A percentile compares a stretch with the other conserved stretches of the same genome.
Evolutionary conservation across 2,113 vertebrate genomes (phyloP).

Genomic region (Gambusia holbrooki): DNA sequence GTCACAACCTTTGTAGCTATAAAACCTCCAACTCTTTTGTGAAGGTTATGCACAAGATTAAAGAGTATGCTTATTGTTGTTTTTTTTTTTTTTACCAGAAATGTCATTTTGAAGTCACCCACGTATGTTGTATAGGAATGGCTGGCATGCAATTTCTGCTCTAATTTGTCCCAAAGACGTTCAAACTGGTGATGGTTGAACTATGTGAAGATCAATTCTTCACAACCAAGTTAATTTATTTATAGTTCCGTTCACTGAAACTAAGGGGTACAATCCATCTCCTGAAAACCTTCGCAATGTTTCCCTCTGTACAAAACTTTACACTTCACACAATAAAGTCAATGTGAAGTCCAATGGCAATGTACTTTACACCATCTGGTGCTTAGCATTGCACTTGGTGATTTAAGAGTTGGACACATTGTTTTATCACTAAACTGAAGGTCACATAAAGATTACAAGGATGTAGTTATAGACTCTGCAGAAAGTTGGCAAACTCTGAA

Average conservation of each 20-base stretch:
- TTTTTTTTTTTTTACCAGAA: too few species aligned
- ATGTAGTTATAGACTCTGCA: neutral
- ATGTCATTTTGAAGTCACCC: too few species aligned
- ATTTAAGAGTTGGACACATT: neutral
- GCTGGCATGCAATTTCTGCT: neutral
- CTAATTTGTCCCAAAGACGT: too few species aligned
- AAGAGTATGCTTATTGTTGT: too few species aligned
- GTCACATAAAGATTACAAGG: neutral
- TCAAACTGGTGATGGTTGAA: too few species aligned
- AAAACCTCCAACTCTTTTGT: too few species aligned
- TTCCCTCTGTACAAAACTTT: neutral
- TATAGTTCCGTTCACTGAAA: neutral
- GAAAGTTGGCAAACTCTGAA: neutral
- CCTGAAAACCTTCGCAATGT: neutral
- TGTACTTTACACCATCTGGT: too few species aligned
- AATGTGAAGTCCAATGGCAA: too few species aligned
- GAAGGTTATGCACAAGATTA: too few species aligned
- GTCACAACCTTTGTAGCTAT: too few species aligned
- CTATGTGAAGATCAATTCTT: neutral
- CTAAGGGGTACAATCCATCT: neutral
- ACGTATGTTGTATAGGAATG: too few species aligned
- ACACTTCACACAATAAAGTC: neutral
- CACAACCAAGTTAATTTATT: neutral
- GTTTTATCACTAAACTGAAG: conserved; percentile 7
- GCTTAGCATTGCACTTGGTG: too few species aligned